Evolutionary conservation across 2,797 vertebrate genomes (phyloP).

Genomic region (Poecile montanus): DNA sequence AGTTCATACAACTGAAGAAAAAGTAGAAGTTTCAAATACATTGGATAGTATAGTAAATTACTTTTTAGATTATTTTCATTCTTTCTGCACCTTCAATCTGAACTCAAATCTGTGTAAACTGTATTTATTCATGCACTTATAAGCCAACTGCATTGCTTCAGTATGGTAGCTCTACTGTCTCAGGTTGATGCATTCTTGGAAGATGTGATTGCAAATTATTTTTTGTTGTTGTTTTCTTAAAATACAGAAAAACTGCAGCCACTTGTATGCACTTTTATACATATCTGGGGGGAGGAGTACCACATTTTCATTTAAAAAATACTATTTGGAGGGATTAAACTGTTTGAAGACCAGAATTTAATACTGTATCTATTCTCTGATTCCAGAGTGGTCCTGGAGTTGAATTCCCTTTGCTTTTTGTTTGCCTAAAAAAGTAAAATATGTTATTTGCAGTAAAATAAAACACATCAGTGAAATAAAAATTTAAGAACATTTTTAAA

Average conservation of each 20-base stretch:
- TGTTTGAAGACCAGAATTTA: not conserved
- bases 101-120: not conserved
- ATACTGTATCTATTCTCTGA: not conserved
- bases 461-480: accelerated
- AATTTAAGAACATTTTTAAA: not conserved
- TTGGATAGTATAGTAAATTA: not conserved
- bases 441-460: not conserved
- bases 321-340: not conserved
- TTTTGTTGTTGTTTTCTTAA: not conserved
- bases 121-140: not conserved
- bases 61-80: not conserved
- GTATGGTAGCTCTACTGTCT: not conserved
- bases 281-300: accelerated
- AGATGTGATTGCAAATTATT: accelerated
- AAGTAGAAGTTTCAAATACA: not conserved
- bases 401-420: not conserved
- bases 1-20: not conserved
- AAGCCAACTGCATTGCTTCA: not conserved
- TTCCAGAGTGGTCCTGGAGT: not conserved
- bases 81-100: not conserved
- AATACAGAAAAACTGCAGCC: not conserved
- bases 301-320: not conserved
- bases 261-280: not conserved
- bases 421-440: not conserved
- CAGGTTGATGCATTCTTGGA: not conserved